phyloP scores from a whole-genome alignment of 2,797 vertebrate species.

The Typhlichthys eigenmanni region DNA sequence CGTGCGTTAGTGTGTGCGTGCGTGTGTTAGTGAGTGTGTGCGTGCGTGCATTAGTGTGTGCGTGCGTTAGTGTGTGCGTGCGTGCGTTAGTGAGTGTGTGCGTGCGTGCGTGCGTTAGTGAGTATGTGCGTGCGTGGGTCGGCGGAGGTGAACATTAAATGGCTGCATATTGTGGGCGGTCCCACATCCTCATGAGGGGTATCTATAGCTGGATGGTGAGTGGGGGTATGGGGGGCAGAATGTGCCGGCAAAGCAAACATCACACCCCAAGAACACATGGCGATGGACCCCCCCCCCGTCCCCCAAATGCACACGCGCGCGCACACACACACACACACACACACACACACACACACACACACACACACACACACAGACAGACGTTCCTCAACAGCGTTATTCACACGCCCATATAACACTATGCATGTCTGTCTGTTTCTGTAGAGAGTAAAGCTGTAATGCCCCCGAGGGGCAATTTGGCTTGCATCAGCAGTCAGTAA shows the following conservation, averaged over 20 bases:
- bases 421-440: no score
- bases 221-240: slow-evolving; percentile 37
- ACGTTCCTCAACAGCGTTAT: slow-evolving; percentile 31
- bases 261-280: slow-evolving; percentile 38
- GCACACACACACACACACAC: no score
- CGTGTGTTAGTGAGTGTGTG: no score
- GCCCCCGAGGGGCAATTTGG: no score
- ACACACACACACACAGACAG: no score
- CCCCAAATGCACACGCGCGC: slow-evolving; percentile 18
- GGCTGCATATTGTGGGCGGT: slow-evolving; percentile 56
- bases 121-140: slow-evolving; percentile 34
- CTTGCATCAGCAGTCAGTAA: no score
- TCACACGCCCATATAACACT: no score
- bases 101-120: neutral
- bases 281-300: slow-evolving; percentile 1
- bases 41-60: slow-evolving; percentile 11
- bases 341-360: neutral
- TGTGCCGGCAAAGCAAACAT: slow-evolving; percentile 65
- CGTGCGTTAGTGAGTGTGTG: slow-evolving; percentile 18
- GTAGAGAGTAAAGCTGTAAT: no score
- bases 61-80: slow-evolving; percentile 16
- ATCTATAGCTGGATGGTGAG: slow-evolving; percentile 34
- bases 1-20: no score
- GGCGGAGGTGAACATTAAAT: slow-evolving; percentile 53
- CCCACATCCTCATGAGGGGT: slow-evolving; percentile 50